These are phyloP conservation scores for Drosophila villosipedis DNA, from an alignment of 2,888 invertebrate species.

Conservation along the genomic window DNA sequence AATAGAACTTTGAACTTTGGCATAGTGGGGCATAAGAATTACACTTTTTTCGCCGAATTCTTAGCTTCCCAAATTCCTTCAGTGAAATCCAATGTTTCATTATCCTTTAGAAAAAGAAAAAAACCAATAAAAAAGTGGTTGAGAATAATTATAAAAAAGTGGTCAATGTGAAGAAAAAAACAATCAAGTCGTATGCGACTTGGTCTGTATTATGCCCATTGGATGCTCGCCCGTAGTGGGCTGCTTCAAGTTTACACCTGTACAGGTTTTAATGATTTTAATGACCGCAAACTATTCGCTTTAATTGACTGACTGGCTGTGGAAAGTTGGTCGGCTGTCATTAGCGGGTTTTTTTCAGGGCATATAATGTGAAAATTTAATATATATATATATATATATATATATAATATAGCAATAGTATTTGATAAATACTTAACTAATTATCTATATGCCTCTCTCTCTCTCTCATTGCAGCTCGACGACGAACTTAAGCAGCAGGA, in stretches of 20 bases:
- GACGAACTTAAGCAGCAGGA: constrained; percentile 81
- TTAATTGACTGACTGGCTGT: neutral
- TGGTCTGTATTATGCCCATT: neutral
- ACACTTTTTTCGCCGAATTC: neutral
- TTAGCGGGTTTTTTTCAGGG: neutral
- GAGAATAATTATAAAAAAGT: neutral
- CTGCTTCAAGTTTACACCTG: neutral
- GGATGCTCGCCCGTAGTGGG: neutral
- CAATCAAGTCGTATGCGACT: neutral
- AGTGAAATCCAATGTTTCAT: neutral
- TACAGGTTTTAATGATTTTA: neutral
- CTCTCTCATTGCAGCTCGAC: constrained; percentile 75
- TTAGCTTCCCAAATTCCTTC: neutral
- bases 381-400: neutral
- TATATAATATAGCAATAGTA: neutral
- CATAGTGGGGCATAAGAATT: neutral
- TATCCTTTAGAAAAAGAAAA: neutral
- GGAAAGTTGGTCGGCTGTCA: neutral
- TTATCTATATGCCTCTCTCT: neutral
- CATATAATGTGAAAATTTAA: neutral
- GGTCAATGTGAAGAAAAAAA: neutral
- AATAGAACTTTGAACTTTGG: neutral
- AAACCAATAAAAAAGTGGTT: neutral
- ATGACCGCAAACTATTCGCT: constrained; percentile 1
- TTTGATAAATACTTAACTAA: neutral